Conservation (phyloP, 1,140 invertebrate species). For the Metaphire vulgaris region DNA sequence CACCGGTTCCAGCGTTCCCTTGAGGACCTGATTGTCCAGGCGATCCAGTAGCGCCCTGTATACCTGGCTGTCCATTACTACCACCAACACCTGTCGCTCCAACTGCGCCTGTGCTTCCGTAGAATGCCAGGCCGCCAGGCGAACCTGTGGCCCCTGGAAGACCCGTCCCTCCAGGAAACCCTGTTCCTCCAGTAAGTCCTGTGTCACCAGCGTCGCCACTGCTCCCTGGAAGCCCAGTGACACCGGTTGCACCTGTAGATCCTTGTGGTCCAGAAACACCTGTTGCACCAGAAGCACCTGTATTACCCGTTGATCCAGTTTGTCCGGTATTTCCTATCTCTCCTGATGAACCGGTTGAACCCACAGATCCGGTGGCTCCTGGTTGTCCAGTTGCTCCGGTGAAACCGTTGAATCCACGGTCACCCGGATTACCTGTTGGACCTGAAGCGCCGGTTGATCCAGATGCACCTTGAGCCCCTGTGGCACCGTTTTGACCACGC, state of each 20-base stretch:
- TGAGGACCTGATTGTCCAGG: neutral
- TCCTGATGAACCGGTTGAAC: slow-evolving; percentile 7
- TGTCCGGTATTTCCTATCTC: neutral
- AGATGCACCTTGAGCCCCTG: neutral
- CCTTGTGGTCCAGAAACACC: slow-evolving; percentile 8
- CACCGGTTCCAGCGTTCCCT: neutral
- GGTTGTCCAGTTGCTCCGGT: neutral
- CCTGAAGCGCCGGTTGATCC: slow-evolving; percentile 2
- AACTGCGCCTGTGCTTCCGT: neutral
- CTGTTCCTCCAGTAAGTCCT: neutral
- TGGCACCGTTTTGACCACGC: neutral
- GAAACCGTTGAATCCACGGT: neutral
- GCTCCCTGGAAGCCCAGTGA: neutral
- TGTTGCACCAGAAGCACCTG: neutral
- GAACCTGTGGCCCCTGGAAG: slow-evolving; percentile 7
- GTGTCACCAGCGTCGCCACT: neutral
- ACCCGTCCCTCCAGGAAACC: neutral
- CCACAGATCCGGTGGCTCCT: neutral
- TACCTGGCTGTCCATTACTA: neutral
- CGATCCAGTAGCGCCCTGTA: neutral
- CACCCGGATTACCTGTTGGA: slow-evolving; percentile 11
- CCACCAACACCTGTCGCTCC: neutral
- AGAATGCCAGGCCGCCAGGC: neutral
- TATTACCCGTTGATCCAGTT: neutral
- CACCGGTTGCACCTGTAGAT: neutral